Evolutionary conservation across 2,113 vertebrate species (phyloP).

Genomic region (Acanthochromis polyacanthus): DNA sequence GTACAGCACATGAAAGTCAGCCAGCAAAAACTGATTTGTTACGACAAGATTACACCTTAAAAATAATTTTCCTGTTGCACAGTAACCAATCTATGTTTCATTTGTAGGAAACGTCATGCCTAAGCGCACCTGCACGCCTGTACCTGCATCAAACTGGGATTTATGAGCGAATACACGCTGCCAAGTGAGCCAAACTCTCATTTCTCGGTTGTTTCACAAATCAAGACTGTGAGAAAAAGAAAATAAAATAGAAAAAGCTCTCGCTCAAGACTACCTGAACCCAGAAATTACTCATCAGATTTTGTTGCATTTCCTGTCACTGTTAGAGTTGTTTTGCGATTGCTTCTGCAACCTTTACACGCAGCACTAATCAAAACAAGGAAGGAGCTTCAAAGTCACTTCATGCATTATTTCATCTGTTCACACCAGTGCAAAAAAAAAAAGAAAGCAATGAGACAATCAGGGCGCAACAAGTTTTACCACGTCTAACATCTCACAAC

Average conservation of each 20-base stretch:
- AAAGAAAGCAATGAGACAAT: conserved; percentile 1
- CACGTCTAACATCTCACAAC: conserved; percentile 30
- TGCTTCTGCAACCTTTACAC: neutral
- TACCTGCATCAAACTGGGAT: conserved; percentile 17
- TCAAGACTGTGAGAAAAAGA: neutral
- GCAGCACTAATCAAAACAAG: neutral
- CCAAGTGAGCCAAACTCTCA: conserved; percentile 28
- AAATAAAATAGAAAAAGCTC: neutral
- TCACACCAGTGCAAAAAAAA: conserved; percentile 8
- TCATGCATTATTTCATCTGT: conserved; percentile 4
- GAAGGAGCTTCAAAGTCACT: neutral
- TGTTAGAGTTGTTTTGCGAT: neutral
- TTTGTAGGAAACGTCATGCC: conserved; percentile 18
- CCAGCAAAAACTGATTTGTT: too few species aligned
- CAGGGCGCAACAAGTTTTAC: conserved; percentile 59
- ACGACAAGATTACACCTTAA: too few species aligned
- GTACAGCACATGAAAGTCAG: too few species aligned
- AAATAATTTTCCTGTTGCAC: neutral
- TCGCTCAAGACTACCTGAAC: conserved; percentile 6
- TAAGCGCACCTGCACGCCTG: conserved; percentile 24
- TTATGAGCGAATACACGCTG: neutral
- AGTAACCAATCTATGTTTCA: neutral
- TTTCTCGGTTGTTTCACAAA: conserved; percentile 6
- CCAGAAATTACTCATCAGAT: too few species aligned
- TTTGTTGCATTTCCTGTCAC: neutral